A percentile compares a stretch with the other conserved stretches of the same genome.
Conservation (phyloP, 1,140 invertebrate genomes). For the Tribolium castaneum region DNA sequence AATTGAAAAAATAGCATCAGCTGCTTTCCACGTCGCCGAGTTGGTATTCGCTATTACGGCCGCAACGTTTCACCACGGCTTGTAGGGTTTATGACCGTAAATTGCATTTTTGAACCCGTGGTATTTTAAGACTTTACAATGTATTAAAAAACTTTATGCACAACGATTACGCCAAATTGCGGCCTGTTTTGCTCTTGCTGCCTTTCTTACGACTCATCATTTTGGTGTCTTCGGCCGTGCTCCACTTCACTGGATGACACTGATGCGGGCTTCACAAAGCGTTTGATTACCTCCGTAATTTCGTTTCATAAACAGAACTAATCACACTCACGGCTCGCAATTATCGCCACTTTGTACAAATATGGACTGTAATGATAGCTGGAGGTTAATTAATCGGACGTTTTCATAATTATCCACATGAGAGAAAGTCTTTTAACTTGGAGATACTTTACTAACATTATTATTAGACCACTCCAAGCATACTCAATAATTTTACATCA, state of each 20-base stretch:
- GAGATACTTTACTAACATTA: no score
- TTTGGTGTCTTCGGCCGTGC: not conserved
- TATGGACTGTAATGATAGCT: slow-evolving; percentile 3
- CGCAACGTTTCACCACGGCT: slow-evolving; percentile 35
- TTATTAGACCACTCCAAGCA: no score
- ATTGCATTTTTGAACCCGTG: slow-evolving; percentile 40
- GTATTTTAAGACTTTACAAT: slow-evolving; percentile 42
- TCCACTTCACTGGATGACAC: not conserved
- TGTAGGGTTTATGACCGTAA: slow-evolving; percentile 41
- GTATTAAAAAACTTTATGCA: slow-evolving; percentile 41
- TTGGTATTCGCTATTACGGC: slow-evolving; percentile 39
- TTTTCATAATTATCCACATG: not conserved
- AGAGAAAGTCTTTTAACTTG: not conserved
- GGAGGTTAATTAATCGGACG: not conserved
- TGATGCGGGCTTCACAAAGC: not conserved
- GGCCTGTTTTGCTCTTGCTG: not conserved
- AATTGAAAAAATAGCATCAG: slow-evolving; percentile 39
- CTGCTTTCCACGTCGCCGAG: slow-evolving; percentile 40
- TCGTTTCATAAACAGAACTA: slow-evolving; percentile 12
- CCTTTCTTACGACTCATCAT: slow-evolving; percentile 18
- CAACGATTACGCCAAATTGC: slow-evolving; percentile 37
- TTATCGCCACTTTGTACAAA: not conserved
- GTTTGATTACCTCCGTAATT: not conserved
- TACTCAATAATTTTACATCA: no score
- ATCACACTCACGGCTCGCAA: not conserved